A percentile compares a stretch with the other conserved stretches of the same genome.
Conservation (phyloP, 2,113 vertebrate genomes). For the Rousettus leschenaultii region DNA sequence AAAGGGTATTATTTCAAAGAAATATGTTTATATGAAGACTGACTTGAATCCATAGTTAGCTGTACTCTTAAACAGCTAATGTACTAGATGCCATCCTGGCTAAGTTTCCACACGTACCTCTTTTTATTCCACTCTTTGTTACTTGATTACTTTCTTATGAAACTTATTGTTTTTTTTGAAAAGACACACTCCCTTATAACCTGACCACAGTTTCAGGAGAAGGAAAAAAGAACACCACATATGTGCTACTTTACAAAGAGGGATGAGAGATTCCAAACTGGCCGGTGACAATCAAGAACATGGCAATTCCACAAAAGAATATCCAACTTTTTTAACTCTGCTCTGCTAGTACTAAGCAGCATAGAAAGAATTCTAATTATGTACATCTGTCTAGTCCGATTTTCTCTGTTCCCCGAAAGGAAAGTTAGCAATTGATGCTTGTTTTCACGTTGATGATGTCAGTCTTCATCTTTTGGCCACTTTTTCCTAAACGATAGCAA, state of each 20-base stretch:
- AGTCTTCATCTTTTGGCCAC: not conserved
- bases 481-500: constrained; percentile 8
- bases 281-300: not conserved
- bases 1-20: not conserved
- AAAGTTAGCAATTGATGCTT: not conserved
- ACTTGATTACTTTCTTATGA: not conserved
- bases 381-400: not conserved
- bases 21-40: not conserved
- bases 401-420: not conserved
- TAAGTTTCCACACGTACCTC: too few relatives aligned
- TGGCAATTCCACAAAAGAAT: not conserved
- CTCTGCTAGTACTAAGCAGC: not conserved
- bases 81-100: not conserved
- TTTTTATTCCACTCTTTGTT: not conserved
- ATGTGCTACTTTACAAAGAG: not conserved
- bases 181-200: not conserved
- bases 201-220: not conserved
- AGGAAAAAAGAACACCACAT: not conserved
- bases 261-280: not conserved
- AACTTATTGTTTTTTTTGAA: not conserved
- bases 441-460: not conserved
- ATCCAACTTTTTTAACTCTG: not conserved
- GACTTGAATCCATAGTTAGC: not conserved
- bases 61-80: not conserved
- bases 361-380: not conserved